These are phyloP conservation scores for Psittacula derbiana DNA, from an alignment of 2,797 vertebrate species.

Conservation along the genomic window DNA sequence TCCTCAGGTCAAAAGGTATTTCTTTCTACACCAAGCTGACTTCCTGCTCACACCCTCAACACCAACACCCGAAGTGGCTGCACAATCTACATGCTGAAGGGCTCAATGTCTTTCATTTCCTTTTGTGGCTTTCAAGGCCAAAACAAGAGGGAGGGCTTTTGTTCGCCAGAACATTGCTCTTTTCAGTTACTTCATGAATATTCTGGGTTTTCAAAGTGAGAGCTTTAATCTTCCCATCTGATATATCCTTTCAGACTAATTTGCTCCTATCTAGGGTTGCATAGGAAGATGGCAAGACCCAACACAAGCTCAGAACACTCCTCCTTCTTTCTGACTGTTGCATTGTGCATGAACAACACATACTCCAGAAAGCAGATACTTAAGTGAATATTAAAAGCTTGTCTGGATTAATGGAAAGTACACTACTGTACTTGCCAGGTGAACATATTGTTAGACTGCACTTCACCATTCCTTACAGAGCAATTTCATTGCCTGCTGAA, in stretches of 20 bases:
- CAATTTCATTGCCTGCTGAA: not conserved
- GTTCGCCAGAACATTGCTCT: not conserved
- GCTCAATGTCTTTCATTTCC: slow-evolving; percentile 29
- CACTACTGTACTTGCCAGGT: not conserved
- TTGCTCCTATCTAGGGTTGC: not conserved
- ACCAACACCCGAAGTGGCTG: not conserved
- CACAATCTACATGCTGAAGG: not conserved
- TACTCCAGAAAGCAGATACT: not conserved
- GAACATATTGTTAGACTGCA: not conserved
- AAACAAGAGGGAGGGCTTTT: not conserved
- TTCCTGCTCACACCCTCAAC: not conserved
- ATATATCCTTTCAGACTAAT: not conserved
- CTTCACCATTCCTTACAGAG: not conserved
- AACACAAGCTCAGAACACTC: not conserved
- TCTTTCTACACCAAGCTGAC: not conserved
- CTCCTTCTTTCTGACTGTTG: not conserved
- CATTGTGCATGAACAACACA: not conserved
- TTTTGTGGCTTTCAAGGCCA: slow-evolving; percentile 37
- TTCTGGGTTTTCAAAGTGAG: not conserved
- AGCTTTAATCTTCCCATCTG: not conserved
- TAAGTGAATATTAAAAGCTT: not conserved
- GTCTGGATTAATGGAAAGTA: not conserved
- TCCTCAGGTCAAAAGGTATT: not conserved
- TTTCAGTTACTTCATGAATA: not conserved
- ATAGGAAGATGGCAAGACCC: not conserved